Evolutionary conservation across 2,113 vertebrate genomes (phyloP).

Genomic region (Mirza zaza): DNA sequence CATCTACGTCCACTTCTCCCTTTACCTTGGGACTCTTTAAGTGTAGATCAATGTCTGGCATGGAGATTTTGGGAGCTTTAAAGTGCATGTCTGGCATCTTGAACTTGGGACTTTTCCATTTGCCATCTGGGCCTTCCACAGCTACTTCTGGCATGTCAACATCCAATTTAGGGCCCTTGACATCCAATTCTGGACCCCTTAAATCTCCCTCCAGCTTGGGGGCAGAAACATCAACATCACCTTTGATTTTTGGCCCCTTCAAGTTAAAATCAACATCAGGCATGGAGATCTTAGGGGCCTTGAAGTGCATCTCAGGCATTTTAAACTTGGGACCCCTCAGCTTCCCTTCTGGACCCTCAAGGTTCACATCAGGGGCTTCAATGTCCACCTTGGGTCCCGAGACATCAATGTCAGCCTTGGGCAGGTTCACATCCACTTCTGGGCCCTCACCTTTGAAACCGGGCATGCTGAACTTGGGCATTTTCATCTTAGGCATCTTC

Average conservation of each 20-base stretch:
- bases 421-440: constrained; percentile 64
- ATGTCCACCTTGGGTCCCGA: constrained; percentile 66
- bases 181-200: constrained; percentile 55
- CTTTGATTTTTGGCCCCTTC: constrained; percentile 72
- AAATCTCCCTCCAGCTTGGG: constrained; percentile 72
- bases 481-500: constrained; percentile 83
- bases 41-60: constrained; percentile 79
- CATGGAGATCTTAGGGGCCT: constrained; percentile 76
- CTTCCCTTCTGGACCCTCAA: constrained; percentile 62
- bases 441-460: constrained; percentile 63
- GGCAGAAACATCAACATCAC: constrained; percentile 46
- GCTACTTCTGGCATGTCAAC: constrained; percentile 39
- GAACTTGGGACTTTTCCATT: constrained; percentile 68
- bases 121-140: constrained; percentile 66
- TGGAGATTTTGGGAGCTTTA: constrained; percentile 66
- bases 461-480: constrained; percentile 76
- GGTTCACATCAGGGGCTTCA: not conserved
- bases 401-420: constrained; percentile 49
- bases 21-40: constrained; percentile 77
- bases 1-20: constrained; percentile 67
- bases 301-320: constrained; percentile 80
- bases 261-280: constrained; percentile 81
- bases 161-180: constrained; percentile 69
- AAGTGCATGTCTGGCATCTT: constrained; percentile 79
- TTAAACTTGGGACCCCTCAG: constrained; percentile 82